Evolutionary conservation across 2,113 vertebrate genomes (phyloP).

Genomic region (Stomatorhinus ivindoensis): DNA sequence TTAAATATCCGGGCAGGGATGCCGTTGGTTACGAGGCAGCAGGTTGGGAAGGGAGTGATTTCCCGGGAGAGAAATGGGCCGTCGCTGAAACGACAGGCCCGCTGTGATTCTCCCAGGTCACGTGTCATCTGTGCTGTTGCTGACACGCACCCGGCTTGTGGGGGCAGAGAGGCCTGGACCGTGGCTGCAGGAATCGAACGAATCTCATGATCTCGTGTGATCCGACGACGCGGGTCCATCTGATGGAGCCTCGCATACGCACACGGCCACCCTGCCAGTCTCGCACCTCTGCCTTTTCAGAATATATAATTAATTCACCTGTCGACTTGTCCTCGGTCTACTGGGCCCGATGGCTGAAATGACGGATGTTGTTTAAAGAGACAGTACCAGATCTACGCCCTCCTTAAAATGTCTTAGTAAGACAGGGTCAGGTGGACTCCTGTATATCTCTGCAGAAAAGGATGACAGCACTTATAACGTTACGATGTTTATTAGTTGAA

Average conservation of each 20-base stretch:
- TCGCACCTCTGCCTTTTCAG: not conserved
- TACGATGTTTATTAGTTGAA: not conserved
- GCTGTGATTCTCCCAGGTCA: not conserved
- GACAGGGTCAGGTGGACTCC: not conserved
- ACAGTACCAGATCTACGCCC: not conserved
- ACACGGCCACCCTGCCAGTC: not conserved
- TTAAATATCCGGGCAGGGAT: not conserved
- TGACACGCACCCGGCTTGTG: slow-evolving; percentile 36
- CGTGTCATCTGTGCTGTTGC: slow-evolving; percentile 30
- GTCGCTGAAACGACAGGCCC: not conserved
- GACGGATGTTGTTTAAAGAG: not conserved
- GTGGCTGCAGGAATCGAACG: not conserved
- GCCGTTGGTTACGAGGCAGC: not conserved
- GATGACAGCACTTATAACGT: not conserved
- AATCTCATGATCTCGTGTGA: too few species aligned
- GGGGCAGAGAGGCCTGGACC: not conserved
- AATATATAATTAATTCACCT: not conserved
- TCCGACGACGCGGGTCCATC: not conserved
- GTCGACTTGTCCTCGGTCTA: not conserved
- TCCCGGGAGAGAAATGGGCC: not conserved
- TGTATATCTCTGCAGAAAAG: not conserved
- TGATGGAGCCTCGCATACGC: not conserved
- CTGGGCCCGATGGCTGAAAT: not conserved
- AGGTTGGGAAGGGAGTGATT: not conserved
- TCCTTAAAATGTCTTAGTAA: not conserved